Conservation (phyloP, 2,797 vertebrate species). For the Chaetophractus vellerosus region DNA sequence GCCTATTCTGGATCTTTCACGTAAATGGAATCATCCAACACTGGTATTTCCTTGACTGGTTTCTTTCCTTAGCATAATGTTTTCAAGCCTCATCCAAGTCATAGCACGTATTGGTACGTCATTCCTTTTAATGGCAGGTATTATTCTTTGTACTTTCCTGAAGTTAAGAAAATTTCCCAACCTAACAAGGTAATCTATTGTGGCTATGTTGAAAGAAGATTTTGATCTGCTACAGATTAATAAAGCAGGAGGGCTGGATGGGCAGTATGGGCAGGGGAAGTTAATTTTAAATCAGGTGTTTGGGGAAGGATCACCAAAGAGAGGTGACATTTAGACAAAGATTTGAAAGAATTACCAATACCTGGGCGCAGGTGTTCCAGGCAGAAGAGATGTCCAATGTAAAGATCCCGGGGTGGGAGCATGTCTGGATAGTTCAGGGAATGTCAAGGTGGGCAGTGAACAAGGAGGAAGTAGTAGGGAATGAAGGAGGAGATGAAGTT, state of each 20-base stretch:
- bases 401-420: fast-evolving
- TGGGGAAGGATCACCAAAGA: background rate
- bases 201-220: background rate
- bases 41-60: background rate
- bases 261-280: too few species aligned
- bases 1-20: background rate
- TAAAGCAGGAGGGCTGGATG: background rate
- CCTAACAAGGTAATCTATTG: background rate
- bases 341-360: background rate
- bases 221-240: background rate
- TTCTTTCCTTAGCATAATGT: background rate
- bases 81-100: background rate
- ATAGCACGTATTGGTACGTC: fast-evolving
- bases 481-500: background rate
- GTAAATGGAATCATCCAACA: fast-evolving
- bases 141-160: background rate
- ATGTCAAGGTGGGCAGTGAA: too few species aligned
- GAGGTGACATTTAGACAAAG: background rate
- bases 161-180: background rate
- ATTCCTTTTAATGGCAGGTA: background rate
- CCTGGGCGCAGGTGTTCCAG: background rate
- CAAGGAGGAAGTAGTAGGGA: too few species aligned
- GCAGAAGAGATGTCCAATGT: too few species aligned
- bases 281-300: background rate
- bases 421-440: background rate